phyloP scores from a whole-genome alignment of 2,888 invertebrate genomes.

The Argyra leucocephala region DNA sequence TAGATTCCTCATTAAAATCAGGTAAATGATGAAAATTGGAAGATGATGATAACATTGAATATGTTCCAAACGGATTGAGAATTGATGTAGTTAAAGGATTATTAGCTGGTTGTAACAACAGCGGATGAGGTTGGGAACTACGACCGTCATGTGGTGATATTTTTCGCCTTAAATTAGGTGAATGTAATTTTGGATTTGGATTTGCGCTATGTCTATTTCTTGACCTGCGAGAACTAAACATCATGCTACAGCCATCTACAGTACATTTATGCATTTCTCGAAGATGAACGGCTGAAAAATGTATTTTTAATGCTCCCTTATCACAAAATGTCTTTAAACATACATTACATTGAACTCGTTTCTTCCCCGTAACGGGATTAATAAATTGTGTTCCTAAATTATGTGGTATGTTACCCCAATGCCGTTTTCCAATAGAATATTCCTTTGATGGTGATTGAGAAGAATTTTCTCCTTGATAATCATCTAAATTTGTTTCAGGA shows the following conservation, averaged over 20 bases:
- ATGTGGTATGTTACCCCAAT: slow-evolving; percentile 69
- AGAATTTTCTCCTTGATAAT: too few relatives aligned
- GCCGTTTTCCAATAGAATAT: slow-evolving; percentile 53
- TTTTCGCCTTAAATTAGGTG: slow-evolving; percentile 85
- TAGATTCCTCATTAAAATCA: not conserved
- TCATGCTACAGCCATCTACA: slow-evolving; percentile 97
- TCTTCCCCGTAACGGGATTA: slow-evolving; percentile 88
- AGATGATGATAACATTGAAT: slow-evolving; percentile 63
- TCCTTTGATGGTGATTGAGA: slow-evolving; percentile 46
- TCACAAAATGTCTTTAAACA: slow-evolving; percentile 99
- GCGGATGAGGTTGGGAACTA: slow-evolving; percentile 75
- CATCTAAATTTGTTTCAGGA: slow-evolving; percentile 21
- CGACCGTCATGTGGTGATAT: slow-evolving; percentile 90
- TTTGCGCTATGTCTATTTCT: slow-evolving; percentile 95
- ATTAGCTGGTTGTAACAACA: slow-evolving; percentile 61
- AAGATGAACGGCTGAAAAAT: slow-evolving; percentile 96
- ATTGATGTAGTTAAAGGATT: slow-evolving; percentile 51
- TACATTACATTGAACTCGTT: slow-evolving; percentile 94
- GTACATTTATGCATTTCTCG: slow-evolving; percentile 99
- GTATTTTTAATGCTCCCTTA: slow-evolving; percentile 98
- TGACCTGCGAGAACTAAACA: slow-evolving; percentile 94
- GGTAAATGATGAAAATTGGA: slow-evolving; percentile 38
- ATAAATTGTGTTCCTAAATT: slow-evolving; percentile 83
- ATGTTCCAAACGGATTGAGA: slow-evolving; percentile 65
- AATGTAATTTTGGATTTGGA: slow-evolving; percentile 95